These are phyloP conservation scores for Archilochus colubris DNA, from an alignment of 2,113 vertebrate genomes.

Conservation along the genomic window DNA sequence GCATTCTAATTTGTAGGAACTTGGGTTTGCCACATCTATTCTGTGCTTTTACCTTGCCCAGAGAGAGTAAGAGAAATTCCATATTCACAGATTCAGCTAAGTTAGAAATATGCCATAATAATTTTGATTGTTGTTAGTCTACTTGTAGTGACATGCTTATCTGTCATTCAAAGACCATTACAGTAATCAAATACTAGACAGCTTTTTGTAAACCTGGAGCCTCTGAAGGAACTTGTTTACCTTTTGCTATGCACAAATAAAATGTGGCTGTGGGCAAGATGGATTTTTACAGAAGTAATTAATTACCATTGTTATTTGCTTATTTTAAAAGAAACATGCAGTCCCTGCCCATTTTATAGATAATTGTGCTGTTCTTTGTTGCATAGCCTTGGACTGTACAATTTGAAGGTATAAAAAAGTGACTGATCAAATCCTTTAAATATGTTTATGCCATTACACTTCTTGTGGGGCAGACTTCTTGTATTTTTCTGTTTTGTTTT, in stretches of 20 bases:
- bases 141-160: background rate
- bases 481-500: background rate
- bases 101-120: background rate
- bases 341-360: background rate
- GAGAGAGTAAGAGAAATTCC: background rate
- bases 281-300: background rate
- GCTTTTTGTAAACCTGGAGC: background rate
- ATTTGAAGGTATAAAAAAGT: background rate
- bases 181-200: background rate
- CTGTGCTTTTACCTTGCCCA: background rate
- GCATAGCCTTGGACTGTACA: background rate
- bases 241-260: background rate
- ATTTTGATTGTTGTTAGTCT: background rate
- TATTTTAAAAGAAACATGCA: background rate
- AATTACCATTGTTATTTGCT: background rate
- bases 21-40: background rate
- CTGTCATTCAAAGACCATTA: background rate
- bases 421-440: background rate
- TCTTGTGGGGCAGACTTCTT: background rate
- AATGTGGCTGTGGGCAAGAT: background rate
- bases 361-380: fast-evolving
- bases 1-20: background rate
- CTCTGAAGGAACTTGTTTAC: background rate
- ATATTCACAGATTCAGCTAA: background rate
- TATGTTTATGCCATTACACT: background rate